These are phyloP conservation scores for Danio albolineatus DNA, from an alignment of 2,797 vertebrate genomes.

Conservation along the genomic window DNA sequence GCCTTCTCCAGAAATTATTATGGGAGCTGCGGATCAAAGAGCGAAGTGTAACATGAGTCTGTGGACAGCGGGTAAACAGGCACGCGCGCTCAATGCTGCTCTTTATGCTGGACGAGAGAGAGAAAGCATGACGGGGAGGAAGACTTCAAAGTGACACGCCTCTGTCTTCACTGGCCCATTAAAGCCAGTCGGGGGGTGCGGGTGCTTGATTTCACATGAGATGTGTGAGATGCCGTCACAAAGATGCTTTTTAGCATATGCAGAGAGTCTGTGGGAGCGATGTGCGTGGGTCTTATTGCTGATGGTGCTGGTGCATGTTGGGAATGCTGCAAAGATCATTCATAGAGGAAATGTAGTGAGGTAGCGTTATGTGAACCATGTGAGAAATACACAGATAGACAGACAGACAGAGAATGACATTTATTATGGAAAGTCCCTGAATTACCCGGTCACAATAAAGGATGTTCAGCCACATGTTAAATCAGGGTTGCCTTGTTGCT, in stretches of 20 bases:
- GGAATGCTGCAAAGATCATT: slow-evolving; percentile 17
- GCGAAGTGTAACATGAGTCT: slow-evolving; percentile 44
- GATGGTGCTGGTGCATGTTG: slow-evolving; percentile 23
- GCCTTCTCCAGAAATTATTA: slow-evolving; percentile 49
- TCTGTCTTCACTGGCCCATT: slow-evolving; percentile 75
- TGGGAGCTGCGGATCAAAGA: slow-evolving; percentile 56
- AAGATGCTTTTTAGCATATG: slow-evolving; percentile 70
- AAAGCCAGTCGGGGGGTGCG: slow-evolving; percentile 32
- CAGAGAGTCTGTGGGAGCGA: background rate
- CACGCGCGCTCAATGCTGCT: slow-evolving; percentile 54
- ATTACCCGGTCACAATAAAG: slow-evolving; percentile 51
- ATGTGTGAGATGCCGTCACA: slow-evolving; percentile 72
- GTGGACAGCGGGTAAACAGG: slow-evolving; percentile 38
- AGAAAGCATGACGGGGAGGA: slow-evolving; percentile 9
- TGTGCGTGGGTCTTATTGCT: background rate
- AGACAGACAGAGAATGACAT: slow-evolving; percentile 30
- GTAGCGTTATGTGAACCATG: slow-evolving; percentile 3
- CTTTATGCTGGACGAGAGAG: slow-evolving; percentile 55
- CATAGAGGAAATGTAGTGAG: slow-evolving; percentile 14
- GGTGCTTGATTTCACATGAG: slow-evolving; percentile 78
- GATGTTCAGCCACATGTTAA: slow-evolving; percentile 50
- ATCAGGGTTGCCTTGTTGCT: slow-evolving; percentile 32
- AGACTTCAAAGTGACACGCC: slow-evolving; percentile 75
- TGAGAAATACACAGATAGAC: slow-evolving; percentile 38
- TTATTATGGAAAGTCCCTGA: slow-evolving; percentile 55